Evolutionary conservation across 2,888 invertebrate species (phyloP), one percentile per base, ranked within the genome.

Genomic region (Drosophila longiperda): DNA sequence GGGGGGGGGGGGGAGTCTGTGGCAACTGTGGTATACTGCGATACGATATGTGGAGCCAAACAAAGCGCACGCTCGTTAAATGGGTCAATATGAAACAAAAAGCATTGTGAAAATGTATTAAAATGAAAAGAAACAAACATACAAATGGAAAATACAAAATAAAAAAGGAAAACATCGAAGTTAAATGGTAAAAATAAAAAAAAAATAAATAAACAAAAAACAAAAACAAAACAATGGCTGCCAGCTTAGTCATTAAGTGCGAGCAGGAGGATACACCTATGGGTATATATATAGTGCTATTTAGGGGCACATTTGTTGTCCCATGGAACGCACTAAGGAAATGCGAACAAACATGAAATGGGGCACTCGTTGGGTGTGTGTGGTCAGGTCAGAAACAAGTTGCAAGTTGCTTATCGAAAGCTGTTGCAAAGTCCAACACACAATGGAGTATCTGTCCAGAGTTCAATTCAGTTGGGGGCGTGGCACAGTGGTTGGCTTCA

Each of bases 81-180:
- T 86, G 79, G 85, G 87, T 86, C 85, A 87, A 87, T 83, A 79
- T 75, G 68, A 81, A 87, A 85, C 85, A 87, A 85, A 74, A 79
- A 81, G 73, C 73, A 66, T 77, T 82, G 78, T 75, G 54, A 60
- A 69, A 52, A 67, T 61, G 67, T 69, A 75, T 59, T 63, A 58
- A 34, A 45, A 45, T 23, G 20, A 1, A 36, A 73, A 65, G 52
- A 67, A n/a, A 59, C 54, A 40, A 29, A 62, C 20, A 57, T 23
- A 54, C 4, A 64, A 60, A 29, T 48, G 8, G 26, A 17, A 34
- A 63, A 45, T 23, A 33, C 2, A 9, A 3, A 63, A 45, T n/a
- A 38, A 17, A 49, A 4, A 9, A 7, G 29, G 12, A 55, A 49
- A 62, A 42, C 71, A 69, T 61, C 29, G 38, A 66, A 54, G 58